These are phyloP conservation scores for Aproaerema taeniolella DNA, from an alignment of 2,888 invertebrate species.

Conservation along the genomic window DNA sequence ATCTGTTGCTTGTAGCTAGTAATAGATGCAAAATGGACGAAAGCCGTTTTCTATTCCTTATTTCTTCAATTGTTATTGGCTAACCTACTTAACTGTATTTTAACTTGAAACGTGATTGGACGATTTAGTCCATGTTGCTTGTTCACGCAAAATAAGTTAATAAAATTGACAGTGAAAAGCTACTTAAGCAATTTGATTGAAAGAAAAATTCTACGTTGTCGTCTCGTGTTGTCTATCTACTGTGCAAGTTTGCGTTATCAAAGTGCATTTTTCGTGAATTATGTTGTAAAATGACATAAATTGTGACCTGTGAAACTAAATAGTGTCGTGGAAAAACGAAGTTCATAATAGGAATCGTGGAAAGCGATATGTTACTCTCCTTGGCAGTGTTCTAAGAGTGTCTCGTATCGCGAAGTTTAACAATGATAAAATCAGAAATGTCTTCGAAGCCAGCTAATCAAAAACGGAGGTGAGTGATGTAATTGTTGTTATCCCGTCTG, in stretches of 20 bases:
- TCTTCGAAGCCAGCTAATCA: constrained; percentile 79
- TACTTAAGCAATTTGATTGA: constrained; percentile 19
- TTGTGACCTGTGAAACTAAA: constrained; percentile 55
- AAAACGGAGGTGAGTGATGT: constrained; percentile 80
- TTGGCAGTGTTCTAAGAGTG: constrained; percentile 78
- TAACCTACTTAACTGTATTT: background rate
- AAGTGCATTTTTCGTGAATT: constrained; percentile 63
- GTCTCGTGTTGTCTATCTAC: constrained; percentile 42
- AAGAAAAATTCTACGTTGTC: constrained; percentile 9
- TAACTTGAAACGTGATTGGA: background rate
- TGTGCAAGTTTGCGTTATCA: constrained; percentile 66
- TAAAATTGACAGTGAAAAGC: constrained; percentile 2
- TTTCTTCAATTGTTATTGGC: too few relatives aligned
- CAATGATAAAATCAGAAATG: constrained; percentile 58
- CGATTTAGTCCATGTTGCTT: background rate
- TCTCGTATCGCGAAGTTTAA: constrained; percentile 69
- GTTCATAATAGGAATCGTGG: constrained; percentile 41
- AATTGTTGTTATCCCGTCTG: constrained; percentile 22
- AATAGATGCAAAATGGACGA: too few relatives aligned
- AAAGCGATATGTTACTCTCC: constrained; percentile 75
- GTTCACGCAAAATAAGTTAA: constrained; percentile 9
- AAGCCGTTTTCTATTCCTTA: too few relatives aligned
- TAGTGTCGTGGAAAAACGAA: constrained; percentile 43
- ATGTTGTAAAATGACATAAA: constrained; percentile 69
- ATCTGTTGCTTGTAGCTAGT: too few relatives aligned